Base-by-base conservation (phyloP, 2,888 invertebrate species). In the Drosophila setosimentum region DNA sequence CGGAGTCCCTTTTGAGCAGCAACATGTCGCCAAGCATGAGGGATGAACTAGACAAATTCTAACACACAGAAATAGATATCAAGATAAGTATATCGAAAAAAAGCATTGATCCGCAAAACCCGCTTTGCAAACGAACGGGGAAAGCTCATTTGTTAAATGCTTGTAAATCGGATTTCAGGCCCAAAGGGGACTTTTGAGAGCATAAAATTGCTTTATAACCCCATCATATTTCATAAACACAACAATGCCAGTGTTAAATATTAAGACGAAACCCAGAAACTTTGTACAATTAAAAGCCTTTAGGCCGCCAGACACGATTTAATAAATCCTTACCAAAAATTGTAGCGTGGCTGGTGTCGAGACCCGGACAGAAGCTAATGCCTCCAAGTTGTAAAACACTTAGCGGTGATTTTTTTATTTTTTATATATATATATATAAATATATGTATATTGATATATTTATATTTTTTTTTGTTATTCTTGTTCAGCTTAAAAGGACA, bases 351-450 rank as follows among this genome's bases (percentile, higher is more conserved):
- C 69, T 70, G 54, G 57, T 62, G 50, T 55, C 30, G 21, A 27
- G 48, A 29, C 29, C 40, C 67, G 55, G 55, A n/a, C 65, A 57
- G 42, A 45, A 88, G 80, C 80, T 88, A 83, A 90, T 89, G 89
- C 82, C 68, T 83, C 71, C 84, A 76, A 87, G 84, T 89, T 89
- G 91, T 90, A 85, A 85, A 85, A 89, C 91, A 85, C 91, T 85
- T 86, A 89, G 80, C 91, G 79, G 78, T 87, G 81, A 72, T 89
- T 88, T 87, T 73, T 68, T 67, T 24, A 2, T 45, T 21, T 45
- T 45, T 16, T 45, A 3, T 45, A 37, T 21, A 8, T 21, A 24
- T 45, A 16, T 40, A 10, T 10, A n/a, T n/a, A n/a, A n/a, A n/a
- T n/a, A n/a, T n/a, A n/a, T n/a, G n/a, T n/a, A n/a, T n/a, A n/a